Base-by-base conservation (phyloP, 1,140 invertebrate genomes). In the Reticulitermes speratus region DNA sequence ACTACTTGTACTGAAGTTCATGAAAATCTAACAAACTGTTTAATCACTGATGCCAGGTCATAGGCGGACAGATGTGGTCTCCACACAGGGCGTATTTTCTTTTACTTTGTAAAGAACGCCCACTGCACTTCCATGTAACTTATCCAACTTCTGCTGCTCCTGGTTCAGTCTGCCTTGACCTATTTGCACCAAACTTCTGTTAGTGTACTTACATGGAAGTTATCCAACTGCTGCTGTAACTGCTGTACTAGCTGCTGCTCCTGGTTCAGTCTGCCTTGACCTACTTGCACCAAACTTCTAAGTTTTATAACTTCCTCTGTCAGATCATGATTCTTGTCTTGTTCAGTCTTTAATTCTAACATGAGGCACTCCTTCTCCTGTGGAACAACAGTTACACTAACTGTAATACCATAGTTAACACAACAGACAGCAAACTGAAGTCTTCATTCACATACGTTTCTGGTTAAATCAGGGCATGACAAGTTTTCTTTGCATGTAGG, bases 111-210 rank as follows among this genome's bases (percentile, higher is more conserved):
- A 38, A 38, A 38, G 38, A 38, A 38, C 5, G 38, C 5, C 38
- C 38, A 38, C 38, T 38, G 38, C 38, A 38, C 85, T 38, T 89
- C 91, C 90, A 89, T 90, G 90, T 16, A 90, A 87, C 86, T 90
- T 88, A 32, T 87, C 87, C 21, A 91, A 86, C 89, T 90, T 88
- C 83, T 90, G 87, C 85, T 90, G 89, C 84, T 90, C 90, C 65
- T 89, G 83, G 2, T 32, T 82, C 86, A 90, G 88, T 82, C 44
- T 91, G 86, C 85, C 90, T 89, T 44, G 86, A 87, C 82, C 90
- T 84, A 88, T 90, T 88, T 44, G 87, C 87, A 86, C 90, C 88
- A 82, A 90, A 85, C 5, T 87, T 87, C 84, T 87, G 38, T 38
- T 38, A 2, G 5, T 38, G 38, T 38, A 38, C 86, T 45, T 89